Evolutionary conservation across 1,140 invertebrate species (phyloP), one percentile per base, ranked within the genome.

Genomic region (Protaetia brevitarsis): DNA sequence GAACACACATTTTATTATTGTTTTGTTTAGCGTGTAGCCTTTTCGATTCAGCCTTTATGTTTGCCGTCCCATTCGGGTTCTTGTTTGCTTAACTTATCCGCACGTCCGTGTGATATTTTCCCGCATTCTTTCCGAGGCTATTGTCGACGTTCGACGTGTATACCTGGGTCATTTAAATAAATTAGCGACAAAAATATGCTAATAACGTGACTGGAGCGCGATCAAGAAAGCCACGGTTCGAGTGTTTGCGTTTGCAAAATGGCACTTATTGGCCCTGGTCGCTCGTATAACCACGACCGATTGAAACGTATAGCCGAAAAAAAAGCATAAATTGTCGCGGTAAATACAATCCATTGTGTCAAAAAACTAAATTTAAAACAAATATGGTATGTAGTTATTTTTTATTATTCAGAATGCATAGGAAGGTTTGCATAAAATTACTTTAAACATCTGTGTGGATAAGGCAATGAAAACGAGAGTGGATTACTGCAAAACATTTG

Each of bases 101-200:
- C 19, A 51, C 41, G n/a, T 8, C 16, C 26, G 41, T 51, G 41
- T 51, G 41, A 51, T 51, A 51, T 51, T 51, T 51, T 51, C 26
- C 16, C 26, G 10, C 41, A 16, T 51, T 51, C 41, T 51, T 51
- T 51, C 16, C n/a, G 26, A 23, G 6, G 16, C 16, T 23, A 51
- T 51, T 51, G 41, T 51, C 26, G 26, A 51, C 26, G 21, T 23
- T 51, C 41, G 4, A 21, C 30, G 34, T 41, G 58, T 66, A 57
- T 66, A 45, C 65, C 51, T 66, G 56, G 41, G 58, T 66, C 59
- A 66, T 66, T 63, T 63, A 66, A 66, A 66, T 66, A 66, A 66
- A 66, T 66, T 66, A 66, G 58, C 65, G 13, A 56, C 65, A 29
- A 62, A 66, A 66, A 61, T 66, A 66, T 66, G 65, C 65, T 66